A percentile compares a stretch with the other conserved stretches of the same genome.
Evolutionary conservation across 2,888 invertebrate genomes (phyloP).

Genomic region (Shargacucullia verbasci): DNA sequence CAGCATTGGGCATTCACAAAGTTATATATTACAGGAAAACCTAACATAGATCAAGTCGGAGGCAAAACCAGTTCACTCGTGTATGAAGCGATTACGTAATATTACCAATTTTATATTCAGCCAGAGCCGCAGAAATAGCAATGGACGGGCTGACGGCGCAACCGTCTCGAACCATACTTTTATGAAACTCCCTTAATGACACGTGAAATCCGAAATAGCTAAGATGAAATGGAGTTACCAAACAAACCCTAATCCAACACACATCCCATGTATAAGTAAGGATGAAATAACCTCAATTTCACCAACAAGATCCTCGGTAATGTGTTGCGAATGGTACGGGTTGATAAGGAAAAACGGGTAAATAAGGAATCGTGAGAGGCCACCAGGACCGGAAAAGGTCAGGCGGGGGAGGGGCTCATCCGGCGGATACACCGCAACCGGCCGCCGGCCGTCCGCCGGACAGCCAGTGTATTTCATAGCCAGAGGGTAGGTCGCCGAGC

Average conservation of each 20-base stretch:
- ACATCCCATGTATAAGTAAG: conserved; percentile 64
- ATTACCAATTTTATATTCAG: conserved; percentile 51
- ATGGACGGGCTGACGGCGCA: conserved; percentile 24
- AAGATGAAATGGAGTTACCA: conserved; percentile 67
- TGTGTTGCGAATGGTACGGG: conserved; percentile 83
- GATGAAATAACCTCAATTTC: conserved; percentile 76
- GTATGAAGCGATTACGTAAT: conserved; percentile 51
- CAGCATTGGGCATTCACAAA: conserved; percentile 24
- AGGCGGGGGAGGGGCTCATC: conserved; percentile 64
- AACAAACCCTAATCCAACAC: conserved; percentile 69
- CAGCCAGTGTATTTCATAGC: conserved; percentile 67
- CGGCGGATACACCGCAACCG: conserved; percentile 75
- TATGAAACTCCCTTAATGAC: conserved; percentile 65
- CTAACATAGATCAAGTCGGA: conserved; percentile 42
- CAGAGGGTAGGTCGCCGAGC: conserved; percentile 57
- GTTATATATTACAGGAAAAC: conserved; percentile 37
- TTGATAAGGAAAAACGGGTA: conserved; percentile 87
- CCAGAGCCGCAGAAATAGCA: conserved; percentile 9
- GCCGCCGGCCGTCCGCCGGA: conserved; percentile 53
- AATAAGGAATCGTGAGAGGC: conserved; percentile 80
- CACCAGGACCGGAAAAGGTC: conserved; percentile 72
- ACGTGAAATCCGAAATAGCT: conserved; percentile 67
- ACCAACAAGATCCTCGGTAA: conserved; percentile 78
- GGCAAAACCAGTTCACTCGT: conserved; percentile 38
- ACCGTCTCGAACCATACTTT: conserved; percentile 56